Conservation (phyloP, 2,113 vertebrate genomes). For the Ochotona princeps region DNA sequence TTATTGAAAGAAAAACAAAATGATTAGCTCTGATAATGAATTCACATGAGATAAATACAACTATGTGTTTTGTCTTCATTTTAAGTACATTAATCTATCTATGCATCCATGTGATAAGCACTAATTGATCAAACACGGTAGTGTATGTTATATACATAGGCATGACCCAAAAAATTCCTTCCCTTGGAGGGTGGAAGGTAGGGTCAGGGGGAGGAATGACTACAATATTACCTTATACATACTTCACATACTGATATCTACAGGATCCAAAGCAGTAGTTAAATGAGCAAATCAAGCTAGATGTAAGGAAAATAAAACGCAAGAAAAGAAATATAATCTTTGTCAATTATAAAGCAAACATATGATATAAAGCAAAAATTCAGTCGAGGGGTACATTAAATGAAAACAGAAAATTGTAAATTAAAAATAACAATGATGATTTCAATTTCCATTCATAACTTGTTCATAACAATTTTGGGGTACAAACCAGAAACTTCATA, state of each 20-base stretch:
- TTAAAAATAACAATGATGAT: slow-evolving; percentile 29
- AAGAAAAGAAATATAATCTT: slow-evolving; percentile 20
- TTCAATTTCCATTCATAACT: slow-evolving; percentile 22
- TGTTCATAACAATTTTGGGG: slow-evolving; percentile 14
- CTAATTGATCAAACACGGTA: background rate
- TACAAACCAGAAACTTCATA: slow-evolving; percentile 29
- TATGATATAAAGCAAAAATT: slow-evolving; percentile 35
- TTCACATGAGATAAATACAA: slow-evolving; percentile 20
- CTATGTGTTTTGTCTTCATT: background rate
- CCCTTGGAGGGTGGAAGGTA: background rate
- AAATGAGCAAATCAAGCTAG: slow-evolving; percentile 4
- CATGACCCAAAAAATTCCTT: slow-evolving; percentile 11
- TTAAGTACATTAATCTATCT: background rate
- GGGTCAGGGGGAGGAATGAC: background rate
- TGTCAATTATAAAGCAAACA: background rate
- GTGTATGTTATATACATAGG: background rate
- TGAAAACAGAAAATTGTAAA: slow-evolving; percentile 36
- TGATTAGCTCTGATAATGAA: slow-evolving; percentile 54
- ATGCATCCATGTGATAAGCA: background rate
- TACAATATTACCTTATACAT: slow-evolving; percentile 14
- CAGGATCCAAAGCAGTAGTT: background rate
- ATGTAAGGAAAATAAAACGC: slow-evolving; percentile 18
- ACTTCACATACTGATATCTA: background rate
- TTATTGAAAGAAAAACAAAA: slow-evolving; percentile 63
- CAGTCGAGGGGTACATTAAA: background rate